A percentile compares a stretch with the other conserved stretches of the same genome.
Evolutionary conservation across 2,113 vertebrate genomes (phyloP).

Genomic region (Erythrocercus mccallii): DNA sequence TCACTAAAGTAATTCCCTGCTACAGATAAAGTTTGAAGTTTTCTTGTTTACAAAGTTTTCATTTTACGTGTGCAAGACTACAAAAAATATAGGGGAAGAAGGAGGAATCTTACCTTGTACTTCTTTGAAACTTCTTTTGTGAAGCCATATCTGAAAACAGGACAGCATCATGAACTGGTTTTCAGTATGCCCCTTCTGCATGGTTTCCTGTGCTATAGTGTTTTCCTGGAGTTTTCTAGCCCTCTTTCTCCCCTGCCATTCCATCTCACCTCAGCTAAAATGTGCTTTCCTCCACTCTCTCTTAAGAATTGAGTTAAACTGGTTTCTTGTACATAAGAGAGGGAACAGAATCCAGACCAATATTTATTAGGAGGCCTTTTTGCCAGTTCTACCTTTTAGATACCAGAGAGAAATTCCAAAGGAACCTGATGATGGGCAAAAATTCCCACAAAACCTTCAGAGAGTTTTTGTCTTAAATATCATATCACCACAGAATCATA

Average conservation of each 20-base stretch:
- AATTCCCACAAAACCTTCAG: background rate
- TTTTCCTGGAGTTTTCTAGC: background rate
- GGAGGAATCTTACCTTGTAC: conserved; percentile 83
- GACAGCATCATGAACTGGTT: background rate
- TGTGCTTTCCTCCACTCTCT: background rate
- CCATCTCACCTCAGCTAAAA: background rate
- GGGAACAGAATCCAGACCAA: background rate
- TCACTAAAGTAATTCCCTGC: background rate
- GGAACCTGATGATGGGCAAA: background rate
- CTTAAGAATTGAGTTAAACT: background rate
- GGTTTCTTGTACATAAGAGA: background rate
- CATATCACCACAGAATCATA: background rate
- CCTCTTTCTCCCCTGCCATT: background rate
- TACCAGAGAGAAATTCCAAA: background rate
- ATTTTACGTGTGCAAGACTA: background rate
- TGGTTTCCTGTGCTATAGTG: background rate
- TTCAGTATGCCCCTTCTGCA: background rate
- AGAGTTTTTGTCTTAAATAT: background rate
- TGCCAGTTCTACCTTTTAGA: background rate
- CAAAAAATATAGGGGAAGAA: background rate
- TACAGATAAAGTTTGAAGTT: background rate
- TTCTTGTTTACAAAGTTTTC: background rate
- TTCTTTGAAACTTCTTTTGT: conserved; percentile 92
- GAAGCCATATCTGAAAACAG: conserved; percentile 90
- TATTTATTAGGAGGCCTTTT: background rate